Evolutionary conservation across 1,140 invertebrate species (phyloP).

Genomic region (Linepithema humile): DNA sequence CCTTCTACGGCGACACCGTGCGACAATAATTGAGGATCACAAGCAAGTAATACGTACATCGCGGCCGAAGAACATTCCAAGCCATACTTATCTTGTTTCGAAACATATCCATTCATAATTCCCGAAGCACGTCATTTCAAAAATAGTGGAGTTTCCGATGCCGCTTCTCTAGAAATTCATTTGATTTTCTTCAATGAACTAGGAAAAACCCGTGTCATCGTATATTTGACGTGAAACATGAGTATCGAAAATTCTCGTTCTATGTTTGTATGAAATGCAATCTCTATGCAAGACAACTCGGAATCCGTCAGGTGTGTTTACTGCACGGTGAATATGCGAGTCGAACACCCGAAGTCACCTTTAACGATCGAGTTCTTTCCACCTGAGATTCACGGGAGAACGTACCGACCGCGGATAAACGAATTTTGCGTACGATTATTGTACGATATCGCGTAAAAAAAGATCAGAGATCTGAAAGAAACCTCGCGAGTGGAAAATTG

Average conservation of each 20-base stretch:
- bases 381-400: slow-evolving; percentile 36
- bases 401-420: slow-evolving; percentile 70
- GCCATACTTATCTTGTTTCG: background rate
- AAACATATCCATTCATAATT: background rate
- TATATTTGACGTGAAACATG: background rate
- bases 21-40: slow-evolving; percentile 10
- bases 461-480: background rate
- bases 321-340: background rate
- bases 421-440: slow-evolving; percentile 37
- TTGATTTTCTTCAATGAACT: background rate
- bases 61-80: background rate
- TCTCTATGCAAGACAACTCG: background rate
- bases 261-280: background rate
- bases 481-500: slow-evolving; percentile 10
- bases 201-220: background rate
- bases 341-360: slow-evolving; percentile 27
- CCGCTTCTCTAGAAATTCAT: background rate
- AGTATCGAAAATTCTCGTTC: background rate
- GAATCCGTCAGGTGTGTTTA: slow-evolving; percentile 49
- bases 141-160: background rate
- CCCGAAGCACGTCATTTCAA: background rate
- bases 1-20: slow-evolving; percentile 27
- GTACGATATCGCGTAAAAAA: slow-evolving; percentile 25
- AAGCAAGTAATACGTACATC: background rate
- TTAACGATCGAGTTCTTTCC: slow-evolving; percentile 64